Conservation (phyloP, 2,888 invertebrate species). For the Beris chalybata region DNA sequence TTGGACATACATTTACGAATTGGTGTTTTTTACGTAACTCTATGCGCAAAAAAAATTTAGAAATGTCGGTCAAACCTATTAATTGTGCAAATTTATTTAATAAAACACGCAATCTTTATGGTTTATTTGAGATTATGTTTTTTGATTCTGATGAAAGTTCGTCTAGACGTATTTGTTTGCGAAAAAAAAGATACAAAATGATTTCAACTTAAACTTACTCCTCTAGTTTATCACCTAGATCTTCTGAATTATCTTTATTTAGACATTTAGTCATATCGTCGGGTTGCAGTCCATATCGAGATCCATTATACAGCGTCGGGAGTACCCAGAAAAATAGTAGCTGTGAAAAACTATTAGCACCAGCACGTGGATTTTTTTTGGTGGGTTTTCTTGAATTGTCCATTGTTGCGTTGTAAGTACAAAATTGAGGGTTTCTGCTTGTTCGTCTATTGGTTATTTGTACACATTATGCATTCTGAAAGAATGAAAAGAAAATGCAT, state of each 20-base stretch:
- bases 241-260: conserved; percentile 59
- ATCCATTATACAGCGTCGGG: conserved; percentile 51
- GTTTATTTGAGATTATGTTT: neutral
- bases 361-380: conserved; percentile 51
- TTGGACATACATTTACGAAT: neutral
- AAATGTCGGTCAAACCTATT: too few relatives aligned
- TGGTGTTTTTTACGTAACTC: too few relatives aligned
- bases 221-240: conserved; percentile 53
- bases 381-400: conserved; percentile 53
- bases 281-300: conserved; percentile 59
- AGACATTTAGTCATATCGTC: conserved; percentile 70
- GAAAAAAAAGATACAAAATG: neutral
- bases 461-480: too few relatives aligned
- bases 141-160: neutral
- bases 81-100: too few relatives aligned
- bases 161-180: neutral
- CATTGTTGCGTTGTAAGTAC: conserved; percentile 43
- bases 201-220: conserved; percentile 45
- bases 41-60: too few relatives aligned
- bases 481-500: too few relatives aligned
- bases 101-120: too few relatives aligned
- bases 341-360: conserved; percentile 52
- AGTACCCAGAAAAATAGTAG: conserved; percentile 53
- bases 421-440: too few relatives aligned
- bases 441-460: too few relatives aligned